Evolutionary conservation across 2,888 invertebrate genomes (phyloP).

Genomic region (Graphium colonna): DNA sequence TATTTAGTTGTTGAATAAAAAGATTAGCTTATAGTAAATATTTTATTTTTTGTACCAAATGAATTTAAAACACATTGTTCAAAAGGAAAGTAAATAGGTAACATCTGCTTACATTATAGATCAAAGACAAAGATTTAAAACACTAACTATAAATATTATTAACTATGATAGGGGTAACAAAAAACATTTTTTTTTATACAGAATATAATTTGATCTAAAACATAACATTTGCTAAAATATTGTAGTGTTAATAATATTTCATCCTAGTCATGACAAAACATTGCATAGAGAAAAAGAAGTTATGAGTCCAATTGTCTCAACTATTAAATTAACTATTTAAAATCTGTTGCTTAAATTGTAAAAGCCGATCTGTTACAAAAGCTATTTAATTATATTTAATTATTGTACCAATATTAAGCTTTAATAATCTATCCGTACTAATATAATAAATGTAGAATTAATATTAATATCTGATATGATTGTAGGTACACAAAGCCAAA

Average conservation of each 20-base stretch:
- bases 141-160: conserved; percentile 24
- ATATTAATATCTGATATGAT: conserved; percentile 28
- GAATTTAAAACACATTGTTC: conserved; percentile 46
- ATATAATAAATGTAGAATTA: conserved; percentile 7
- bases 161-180: conserved; percentile 5
- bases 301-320: neutral
- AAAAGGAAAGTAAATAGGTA: conserved; percentile 43
- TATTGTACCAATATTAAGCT: conserved; percentile 21
- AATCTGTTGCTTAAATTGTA: neutral
- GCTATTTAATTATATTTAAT: conserved; percentile 23
- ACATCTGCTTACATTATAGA: conserved; percentile 38
- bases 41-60: conserved; percentile 67
- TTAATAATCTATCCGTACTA: neutral
- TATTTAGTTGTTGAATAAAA: conserved; percentile 24
- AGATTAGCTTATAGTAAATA: conserved; percentile 42
- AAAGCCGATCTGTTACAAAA: conserved; percentile 15
- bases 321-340: neutral
- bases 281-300: neutral
- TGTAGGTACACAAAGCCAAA: conserved; percentile 30
- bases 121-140: conserved; percentile 40
- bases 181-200: neutral
- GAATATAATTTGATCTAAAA: neutral
- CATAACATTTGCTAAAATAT: neutral
- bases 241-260: neutral
- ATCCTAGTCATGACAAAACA: too few relatives aligned